Base-by-base conservation (phyloP, 2,113 vertebrate genomes). In the Sebastes fasciatus region DNA sequence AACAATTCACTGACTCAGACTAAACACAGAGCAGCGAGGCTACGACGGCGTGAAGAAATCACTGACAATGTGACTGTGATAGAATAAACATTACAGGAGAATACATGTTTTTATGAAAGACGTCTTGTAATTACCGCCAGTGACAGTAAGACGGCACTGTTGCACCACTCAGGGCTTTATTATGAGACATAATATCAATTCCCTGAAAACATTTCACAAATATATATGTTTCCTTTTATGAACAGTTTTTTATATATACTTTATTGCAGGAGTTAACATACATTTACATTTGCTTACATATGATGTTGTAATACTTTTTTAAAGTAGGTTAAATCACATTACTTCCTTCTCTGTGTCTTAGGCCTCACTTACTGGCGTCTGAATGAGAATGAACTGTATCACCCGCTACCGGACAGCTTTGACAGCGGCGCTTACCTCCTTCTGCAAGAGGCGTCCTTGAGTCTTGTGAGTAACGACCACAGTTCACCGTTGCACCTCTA, bases 291-390 rank as follows among this genome's bases (percentile, higher is more conserved):
- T 34, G 3, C 34, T 34, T 34, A 34, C 26, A 34, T 34, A 34
- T 34, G 34, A 34, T 34, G 34, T 34, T 34, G 34, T 34, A 34
- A 34, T 34, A 34, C 34, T 34, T 55, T 34, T 34, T 61, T 16
- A 11, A 7, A 34, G 7, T 40, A 61, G 42, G 21, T 68, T 34
- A 19, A 69, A 7, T 66, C 10, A 54, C 0, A 54, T 21, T 46
- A 3, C 1, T 0, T 57, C 26, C 4, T 40, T 16, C 19, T 72
- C 5, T 83, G 5, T 46, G 11, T 81, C 19, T 23, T 21, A 99
- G 98, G 97, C 34, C 93, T 98, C 75, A 97, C 96, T 0, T 97
- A 97, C 54, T 99, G 98, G 98, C 97, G 95, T 46, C 87, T 96
- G 87, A 96, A 97, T 54, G 97, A 98, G 83, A 96, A 90, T 62